These are phyloP conservation scores for Ibidorhyncha struthersii DNA, from an alignment of 2,113 vertebrate genomes.

Conservation along the genomic window DNA sequence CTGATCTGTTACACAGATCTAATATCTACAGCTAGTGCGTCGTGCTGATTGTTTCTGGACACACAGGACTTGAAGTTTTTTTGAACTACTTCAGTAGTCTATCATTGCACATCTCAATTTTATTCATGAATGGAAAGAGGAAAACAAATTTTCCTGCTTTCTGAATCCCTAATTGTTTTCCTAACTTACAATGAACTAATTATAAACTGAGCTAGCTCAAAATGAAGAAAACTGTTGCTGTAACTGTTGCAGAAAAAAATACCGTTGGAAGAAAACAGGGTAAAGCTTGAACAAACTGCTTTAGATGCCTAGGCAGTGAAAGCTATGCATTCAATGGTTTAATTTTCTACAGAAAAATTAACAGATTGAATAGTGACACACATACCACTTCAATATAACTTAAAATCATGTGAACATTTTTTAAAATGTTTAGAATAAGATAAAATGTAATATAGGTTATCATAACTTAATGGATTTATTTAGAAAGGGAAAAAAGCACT, in stretches of 20 bases:
- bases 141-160: not conserved
- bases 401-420: not conserved
- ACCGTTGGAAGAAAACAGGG: not conserved
- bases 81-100: not conserved
- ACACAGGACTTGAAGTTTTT: not conserved
- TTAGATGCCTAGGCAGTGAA: not conserved
- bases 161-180: not conserved
- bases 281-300: not conserved
- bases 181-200: not conserved
- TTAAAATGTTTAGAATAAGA: not conserved
- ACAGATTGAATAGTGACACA: not conserved
- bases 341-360: not conserved
- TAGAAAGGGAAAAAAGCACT: not conserved
- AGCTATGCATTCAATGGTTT: not conserved
- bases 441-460: not conserved
- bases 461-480: not conserved
- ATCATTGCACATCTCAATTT: not conserved
- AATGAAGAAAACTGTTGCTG: not conserved
- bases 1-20: not conserved
- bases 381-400: not conserved
- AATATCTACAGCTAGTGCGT: not conserved
- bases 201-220: not conserved
- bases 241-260: not conserved
- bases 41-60: not conserved
- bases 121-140: not conserved